Conservation (phyloP, 1,140 invertebrate genomes). For the Drosophila tropicalis region DNA sequence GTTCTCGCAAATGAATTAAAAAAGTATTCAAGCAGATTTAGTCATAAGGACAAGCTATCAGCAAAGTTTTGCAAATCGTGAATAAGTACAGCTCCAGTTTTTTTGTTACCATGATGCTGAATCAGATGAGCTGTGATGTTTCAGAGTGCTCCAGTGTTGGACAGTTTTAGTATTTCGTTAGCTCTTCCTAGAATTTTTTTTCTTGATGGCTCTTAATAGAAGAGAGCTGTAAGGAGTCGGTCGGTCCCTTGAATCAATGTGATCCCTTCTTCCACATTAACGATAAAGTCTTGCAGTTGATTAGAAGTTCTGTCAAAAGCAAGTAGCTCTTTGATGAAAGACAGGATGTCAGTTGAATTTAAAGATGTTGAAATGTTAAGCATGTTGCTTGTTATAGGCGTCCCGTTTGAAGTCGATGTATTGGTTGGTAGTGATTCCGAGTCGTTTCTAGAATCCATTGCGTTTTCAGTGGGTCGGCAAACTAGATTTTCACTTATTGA, state of each 20-base stretch:
- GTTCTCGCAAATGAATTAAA: too few species aligned
- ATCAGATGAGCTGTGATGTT: too few species aligned
- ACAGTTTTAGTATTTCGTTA: neutral
- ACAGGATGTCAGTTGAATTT: conserved; percentile 1
- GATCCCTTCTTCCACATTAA: conserved; percentile 6
- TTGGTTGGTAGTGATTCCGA: neutral
- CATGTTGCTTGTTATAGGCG: neutral
- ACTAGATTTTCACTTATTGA: too few species aligned
- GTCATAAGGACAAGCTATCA: too few species aligned
- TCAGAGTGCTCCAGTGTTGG: too few species aligned
- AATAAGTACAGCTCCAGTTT: too few species aligned
- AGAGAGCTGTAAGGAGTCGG: neutral
- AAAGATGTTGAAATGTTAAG: neutral
- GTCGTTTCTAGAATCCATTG: conserved; percentile 2
- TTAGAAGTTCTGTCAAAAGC: conserved; percentile 1
- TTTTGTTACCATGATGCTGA: too few species aligned
- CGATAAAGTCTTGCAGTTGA: neutral
- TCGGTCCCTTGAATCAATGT: neutral
- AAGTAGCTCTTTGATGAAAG: neutral
- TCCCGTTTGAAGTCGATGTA: neutral
- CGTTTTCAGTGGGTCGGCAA: too few species aligned
- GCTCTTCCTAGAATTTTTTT: conserved; percentile 7
- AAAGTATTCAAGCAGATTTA: too few species aligned
- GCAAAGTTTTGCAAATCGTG: too few species aligned
- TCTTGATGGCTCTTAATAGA: conserved; percentile 12